phyloP scores from a whole-genome alignment of 2,113 vertebrate species.

The Ornithorhynchus anatinus region DNA sequence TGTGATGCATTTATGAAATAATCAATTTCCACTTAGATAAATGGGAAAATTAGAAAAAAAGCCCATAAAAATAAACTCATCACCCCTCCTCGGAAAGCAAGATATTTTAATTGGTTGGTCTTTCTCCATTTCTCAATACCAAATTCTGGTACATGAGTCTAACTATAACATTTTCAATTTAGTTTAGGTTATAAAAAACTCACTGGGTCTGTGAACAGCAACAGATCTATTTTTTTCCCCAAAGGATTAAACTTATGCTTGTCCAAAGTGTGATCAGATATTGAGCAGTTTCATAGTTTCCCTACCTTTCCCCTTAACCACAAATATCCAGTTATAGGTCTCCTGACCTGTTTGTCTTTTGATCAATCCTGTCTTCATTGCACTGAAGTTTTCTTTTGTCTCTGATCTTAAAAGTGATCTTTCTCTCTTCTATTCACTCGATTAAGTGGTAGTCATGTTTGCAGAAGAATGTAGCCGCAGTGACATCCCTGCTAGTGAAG shows the following conservation, averaged over 20 bases:
- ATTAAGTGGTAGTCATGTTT: constrained; percentile 53
- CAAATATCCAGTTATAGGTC: not conserved
- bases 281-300: constrained; percentile 49
- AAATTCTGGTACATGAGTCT: constrained; percentile 12
- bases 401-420: constrained; percentile 31
- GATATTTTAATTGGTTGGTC: not conserved
- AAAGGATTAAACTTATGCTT: constrained; percentile 57
- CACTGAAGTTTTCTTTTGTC: constrained; percentile 35
- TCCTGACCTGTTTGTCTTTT: constrained; percentile 32
- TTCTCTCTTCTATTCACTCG: constrained; percentile 31
- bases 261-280: not conserved
- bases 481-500: constrained; percentile 51
- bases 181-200: constrained; percentile 41
- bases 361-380: not conserved
- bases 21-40: not conserved
- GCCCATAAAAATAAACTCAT: not conserved
- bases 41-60: not conserved
- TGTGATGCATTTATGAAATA: not conserved
- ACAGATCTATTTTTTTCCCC: constrained; percentile 30
- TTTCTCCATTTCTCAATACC: constrained; percentile 25
- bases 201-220: constrained; percentile 20
- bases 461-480: constrained; percentile 44
- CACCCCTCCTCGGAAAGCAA: not conserved
- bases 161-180: constrained; percentile 36
- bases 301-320: constrained; percentile 1